Evolutionary conservation across 2,797 vertebrate genomes (phyloP).

Genomic region (Emydoidea blandingii): DNA sequence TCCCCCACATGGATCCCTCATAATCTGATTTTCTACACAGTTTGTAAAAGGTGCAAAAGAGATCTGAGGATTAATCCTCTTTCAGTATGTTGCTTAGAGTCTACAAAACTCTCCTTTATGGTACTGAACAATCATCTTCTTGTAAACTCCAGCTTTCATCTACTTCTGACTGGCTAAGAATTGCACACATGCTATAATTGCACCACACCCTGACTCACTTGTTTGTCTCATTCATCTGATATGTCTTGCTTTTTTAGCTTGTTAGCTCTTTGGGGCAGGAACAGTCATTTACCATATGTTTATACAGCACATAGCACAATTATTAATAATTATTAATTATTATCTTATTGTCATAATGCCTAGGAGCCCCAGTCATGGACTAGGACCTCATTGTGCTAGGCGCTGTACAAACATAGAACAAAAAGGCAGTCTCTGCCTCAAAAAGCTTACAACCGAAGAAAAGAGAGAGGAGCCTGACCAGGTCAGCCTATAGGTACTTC

Average conservation of each 20-base stretch:
- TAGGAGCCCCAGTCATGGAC: neutral
- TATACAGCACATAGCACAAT: neutral
- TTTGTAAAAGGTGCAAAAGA: neutral
- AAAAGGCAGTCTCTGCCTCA: neutral
- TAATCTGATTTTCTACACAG: no score
- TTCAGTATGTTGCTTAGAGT: neutral
- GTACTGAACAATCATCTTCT: neutral
- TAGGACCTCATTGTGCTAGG: neutral
- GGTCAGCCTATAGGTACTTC: neutral
- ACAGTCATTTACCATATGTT: neutral
- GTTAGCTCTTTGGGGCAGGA: neutral
- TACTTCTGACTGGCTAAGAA: neutral
- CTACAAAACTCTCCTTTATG: neutral
- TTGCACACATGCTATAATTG: neutral
- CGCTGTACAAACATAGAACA: neutral
- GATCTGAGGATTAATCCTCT: neutral
- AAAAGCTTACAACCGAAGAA: neutral
- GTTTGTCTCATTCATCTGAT: neutral
- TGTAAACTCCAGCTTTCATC: neutral
- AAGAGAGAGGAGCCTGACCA: neutral
- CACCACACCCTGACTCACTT: neutral
- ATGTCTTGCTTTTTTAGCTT: neutral
- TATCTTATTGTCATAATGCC: neutral
- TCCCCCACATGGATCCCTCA: neutral
- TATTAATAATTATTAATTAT: neutral